Evolutionary conservation across 2,888 invertebrate genomes (phyloP), one percentile per base, ranked within the genome.

Genomic region (Eupithecia subfuscata): DNA sequence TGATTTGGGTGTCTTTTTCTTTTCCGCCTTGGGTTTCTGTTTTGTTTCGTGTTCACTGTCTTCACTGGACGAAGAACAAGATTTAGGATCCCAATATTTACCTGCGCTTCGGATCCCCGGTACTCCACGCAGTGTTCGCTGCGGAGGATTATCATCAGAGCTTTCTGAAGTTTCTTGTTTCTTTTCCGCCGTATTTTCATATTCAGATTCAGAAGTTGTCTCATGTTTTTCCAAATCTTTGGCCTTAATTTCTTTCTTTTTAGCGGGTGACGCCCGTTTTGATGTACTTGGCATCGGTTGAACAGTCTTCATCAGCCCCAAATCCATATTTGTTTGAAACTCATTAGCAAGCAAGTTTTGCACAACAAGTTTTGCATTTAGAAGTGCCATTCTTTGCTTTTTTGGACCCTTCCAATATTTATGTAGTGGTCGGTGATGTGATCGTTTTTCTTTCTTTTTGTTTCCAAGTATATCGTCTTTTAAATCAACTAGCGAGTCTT

Each of bases 261-360:
- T 95, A 37, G 68, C 22, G 56, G 76, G 68, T 43, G 86, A 83
- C 52, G 90, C 86, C 52, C 86, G 87, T 78, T 96, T 95, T 56
- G 95, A 95, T 37, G 95, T 95, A 79, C 95, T 95, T 56, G 95
- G 95, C 71, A 95, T 87, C 18, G 88, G 80, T 83, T 94, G 95
- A 68, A 94, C 82, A 34, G 95, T 95, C 87, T 91, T 94, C 92
- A 95, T 94, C 64, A 95, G 86, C 0, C 96, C 96, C 78, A 96
- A 84, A 84, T 96, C 96, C 86, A 97, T 96, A 77, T 97, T 97
- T 0, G 96, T 96, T 70, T 97, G 95, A 71, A 97, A 97, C 92
- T 98, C 98, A 87, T 98, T 98, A 90, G 98, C 98, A 86, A 98
- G 98, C 37, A 98, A 95, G 86, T 98, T 98, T 88, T 98, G 98